phyloP scores from a whole-genome alignment of 1,140 invertebrate genomes.

The Ceratitis capitata region DNA sequence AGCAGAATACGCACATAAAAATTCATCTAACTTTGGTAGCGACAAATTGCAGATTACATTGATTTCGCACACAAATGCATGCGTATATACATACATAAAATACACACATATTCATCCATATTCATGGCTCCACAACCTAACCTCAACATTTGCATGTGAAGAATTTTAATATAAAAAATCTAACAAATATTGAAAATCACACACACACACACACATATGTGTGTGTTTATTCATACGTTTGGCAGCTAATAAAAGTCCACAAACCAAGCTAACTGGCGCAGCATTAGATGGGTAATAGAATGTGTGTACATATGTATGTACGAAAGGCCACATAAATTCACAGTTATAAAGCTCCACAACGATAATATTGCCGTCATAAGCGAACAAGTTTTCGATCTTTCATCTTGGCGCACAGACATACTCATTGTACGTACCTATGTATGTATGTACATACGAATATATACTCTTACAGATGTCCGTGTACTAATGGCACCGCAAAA shows the following conservation, averaged over 20 bases:
- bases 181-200: neutral
- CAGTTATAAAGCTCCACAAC: neutral
- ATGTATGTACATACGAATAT: neutral
- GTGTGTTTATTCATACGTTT: neutral
- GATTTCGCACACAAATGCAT: neutral
- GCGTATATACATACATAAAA: too few species aligned
- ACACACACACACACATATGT: too few species aligned
- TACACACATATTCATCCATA: too few species aligned
- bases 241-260: neutral
- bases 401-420: neutral
- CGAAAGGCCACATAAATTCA: too few species aligned
- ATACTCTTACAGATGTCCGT: too few species aligned
- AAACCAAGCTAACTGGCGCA: neutral
- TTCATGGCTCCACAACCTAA: neutral
- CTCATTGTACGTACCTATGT: neutral
- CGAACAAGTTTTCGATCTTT: slow-evolving; percentile 4
- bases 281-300: neutral
- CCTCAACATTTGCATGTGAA: neutral
- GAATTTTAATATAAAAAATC: slow-evolving; percentile 10
- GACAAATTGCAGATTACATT: slow-evolving; percentile 27
- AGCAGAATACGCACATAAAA: neutral
- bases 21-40: neutral
- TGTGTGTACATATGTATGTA: neutral
- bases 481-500: slow-evolving; percentile 17
- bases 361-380: slow-evolving; percentile 1